A percentile compares a stretch with the other conserved stretches of the same genome.
Conservation (phyloP, 2,113 vertebrate species). For the Rhinichthys klamathensis region DNA sequence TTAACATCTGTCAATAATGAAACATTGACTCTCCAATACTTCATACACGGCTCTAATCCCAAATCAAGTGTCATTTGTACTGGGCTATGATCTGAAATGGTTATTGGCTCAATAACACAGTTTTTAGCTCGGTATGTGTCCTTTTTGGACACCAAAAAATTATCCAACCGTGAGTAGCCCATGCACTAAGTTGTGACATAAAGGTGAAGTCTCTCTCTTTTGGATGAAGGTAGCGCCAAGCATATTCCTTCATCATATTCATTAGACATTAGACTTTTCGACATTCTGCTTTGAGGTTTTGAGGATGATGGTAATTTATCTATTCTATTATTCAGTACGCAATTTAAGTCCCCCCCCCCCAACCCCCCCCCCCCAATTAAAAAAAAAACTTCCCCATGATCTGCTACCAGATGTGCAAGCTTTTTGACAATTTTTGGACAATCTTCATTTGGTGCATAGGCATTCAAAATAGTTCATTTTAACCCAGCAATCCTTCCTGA, state of each 20-base stretch:
- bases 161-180: not conserved
- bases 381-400: no score
- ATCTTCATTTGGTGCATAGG: not conserved
- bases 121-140: not conserved
- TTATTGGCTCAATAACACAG: conserved; percentile 1
- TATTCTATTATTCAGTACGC: not conserved
- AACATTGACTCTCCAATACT: no score
- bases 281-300: conserved; percentile 17
- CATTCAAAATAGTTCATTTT: no score
- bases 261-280: conserved; percentile 13
- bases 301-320: conserved; percentile 4
- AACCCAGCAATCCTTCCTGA: not conserved
- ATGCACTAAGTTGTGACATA: conserved; percentile 20
- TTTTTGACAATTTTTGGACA: no score
- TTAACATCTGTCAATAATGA: no score
- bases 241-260: conserved; percentile 28
- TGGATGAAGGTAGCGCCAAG: not conserved
- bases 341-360: no score
- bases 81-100: not conserved
- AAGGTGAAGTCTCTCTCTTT: conserved; percentile 28
- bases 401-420: no score
- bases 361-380: no score
- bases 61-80: no score
- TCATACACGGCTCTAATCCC: not conserved
- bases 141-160: conserved; percentile 6